These are phyloP conservation scores for Geotrypetes seraphini DNA, from an alignment of 2,797 vertebrate species.

Conservation along the genomic window DNA sequence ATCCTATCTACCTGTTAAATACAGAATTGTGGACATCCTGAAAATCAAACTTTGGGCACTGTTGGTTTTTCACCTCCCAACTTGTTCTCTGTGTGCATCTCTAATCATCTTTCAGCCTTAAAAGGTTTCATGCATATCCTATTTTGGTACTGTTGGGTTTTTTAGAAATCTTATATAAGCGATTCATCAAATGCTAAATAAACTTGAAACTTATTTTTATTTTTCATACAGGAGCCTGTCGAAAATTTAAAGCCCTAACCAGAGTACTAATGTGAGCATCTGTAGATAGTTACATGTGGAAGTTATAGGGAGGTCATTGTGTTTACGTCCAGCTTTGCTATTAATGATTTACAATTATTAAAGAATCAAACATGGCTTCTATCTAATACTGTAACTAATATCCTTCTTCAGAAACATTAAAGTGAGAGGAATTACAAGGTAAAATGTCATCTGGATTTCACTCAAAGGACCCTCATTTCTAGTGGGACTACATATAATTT, in stretches of 20 bases:
- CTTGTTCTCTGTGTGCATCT: too few relatives aligned
- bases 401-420: constrained; percentile 2
- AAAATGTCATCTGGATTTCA: constrained; percentile 7
- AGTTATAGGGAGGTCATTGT: constrained; percentile 2
- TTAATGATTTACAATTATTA: constrained; percentile 7
- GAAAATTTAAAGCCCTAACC: not conserved
- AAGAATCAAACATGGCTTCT: constrained; percentile 13
- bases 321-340: constrained; percentile 13
- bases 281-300: not conserved
- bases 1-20: too few relatives aligned
- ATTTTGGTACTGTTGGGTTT: too few relatives aligned
- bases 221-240: too few relatives aligned
- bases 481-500: constrained; percentile 21
- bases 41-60: too few relatives aligned
- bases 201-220: too few relatives aligned
- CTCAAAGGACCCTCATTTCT: constrained; percentile 6
- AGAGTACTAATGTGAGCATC: not conserved
- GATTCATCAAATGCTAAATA: too few relatives aligned
- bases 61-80: too few relatives aligned
- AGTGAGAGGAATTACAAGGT: constrained; percentile 7
- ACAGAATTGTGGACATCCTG: too few relatives aligned
- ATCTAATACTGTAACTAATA: constrained; percentile 9
- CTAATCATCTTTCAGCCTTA: too few relatives aligned
- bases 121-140: too few relatives aligned
- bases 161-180: too few relatives aligned